phyloP scores from a whole-genome alignment of 92 coral and sea anemone species.

The Paragorgia papillata region DNA sequence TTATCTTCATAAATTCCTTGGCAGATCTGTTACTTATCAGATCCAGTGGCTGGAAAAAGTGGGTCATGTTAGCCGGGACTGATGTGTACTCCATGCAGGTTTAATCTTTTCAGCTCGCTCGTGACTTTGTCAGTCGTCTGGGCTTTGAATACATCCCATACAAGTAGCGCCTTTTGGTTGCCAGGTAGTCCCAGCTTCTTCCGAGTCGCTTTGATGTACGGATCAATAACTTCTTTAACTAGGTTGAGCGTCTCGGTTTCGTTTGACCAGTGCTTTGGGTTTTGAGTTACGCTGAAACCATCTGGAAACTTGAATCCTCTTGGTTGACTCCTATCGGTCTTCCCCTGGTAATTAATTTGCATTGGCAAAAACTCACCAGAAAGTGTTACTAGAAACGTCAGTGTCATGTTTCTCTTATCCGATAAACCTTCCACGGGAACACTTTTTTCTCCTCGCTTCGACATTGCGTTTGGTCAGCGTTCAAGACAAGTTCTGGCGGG shows the following conservation, averaged over 20 bases:
- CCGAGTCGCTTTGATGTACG: conserved; percentile 52
- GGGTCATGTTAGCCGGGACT: conserved; percentile 63
- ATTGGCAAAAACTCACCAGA: conserved; percentile 52
- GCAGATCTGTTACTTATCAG: conserved; percentile 61
- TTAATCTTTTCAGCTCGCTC: conserved; percentile 51
- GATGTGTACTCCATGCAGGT: conserved; percentile 43
- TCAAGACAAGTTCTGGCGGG: conserved; percentile 41
- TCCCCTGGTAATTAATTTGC: conserved; percentile 63
- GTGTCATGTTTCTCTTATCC: conserved; percentile 54
- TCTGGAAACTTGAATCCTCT: conserved; percentile 60
- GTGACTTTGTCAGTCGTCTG: conserved; percentile 57
- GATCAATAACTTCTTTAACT: conserved; percentile 50
- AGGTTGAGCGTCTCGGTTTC: conserved; percentile 51
- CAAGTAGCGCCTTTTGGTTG: conserved; percentile 62
- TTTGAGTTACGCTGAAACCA: conserved; percentile 53
- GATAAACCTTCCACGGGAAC: conserved; percentile 61
- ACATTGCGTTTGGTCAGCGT: neutral
- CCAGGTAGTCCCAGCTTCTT: too few relatives aligned
- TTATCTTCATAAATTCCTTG: conserved; percentile 60
- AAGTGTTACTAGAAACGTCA: conserved; percentile 52
- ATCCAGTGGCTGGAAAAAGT: conserved; percentile 64
- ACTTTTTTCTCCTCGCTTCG: conserved; percentile 55
- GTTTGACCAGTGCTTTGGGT: conserved; percentile 57
- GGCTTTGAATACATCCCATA: conserved; percentile 65
- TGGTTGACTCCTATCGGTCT: conserved; percentile 58